Conservation (phyloP, 2,888 invertebrate species). For the Caenorhabditis sp. region DNA sequence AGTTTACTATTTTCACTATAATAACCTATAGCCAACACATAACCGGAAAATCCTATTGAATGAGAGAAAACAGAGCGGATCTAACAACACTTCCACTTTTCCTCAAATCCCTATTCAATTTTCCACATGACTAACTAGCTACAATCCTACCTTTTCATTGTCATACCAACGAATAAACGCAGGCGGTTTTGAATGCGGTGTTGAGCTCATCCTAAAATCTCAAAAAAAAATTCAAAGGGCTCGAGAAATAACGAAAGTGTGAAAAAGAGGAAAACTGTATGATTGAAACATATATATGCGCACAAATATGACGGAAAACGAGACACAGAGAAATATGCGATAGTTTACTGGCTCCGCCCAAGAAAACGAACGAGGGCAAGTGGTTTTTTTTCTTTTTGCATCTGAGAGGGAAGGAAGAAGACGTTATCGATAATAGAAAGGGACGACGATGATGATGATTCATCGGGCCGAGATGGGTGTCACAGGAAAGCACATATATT, state of each 20-base stretch:
- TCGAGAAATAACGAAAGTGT: not conserved
- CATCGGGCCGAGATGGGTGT: not conserved
- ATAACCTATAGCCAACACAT: too few relatives aligned
- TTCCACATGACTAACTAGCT: not conserved
- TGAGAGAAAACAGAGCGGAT: not conserved
- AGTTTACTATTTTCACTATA: too few relatives aligned
- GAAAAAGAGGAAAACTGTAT: constrained; percentile 2
- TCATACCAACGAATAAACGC: constrained; percentile 45
- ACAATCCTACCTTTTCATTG: constrained; percentile 33
- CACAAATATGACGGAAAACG: not conserved
- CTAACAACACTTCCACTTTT: not conserved
- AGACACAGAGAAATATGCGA: not conserved
- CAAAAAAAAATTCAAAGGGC: not conserved
- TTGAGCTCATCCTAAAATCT: not conserved
- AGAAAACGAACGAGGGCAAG: not conserved
- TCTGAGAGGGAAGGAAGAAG: not conserved
- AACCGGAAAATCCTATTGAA: too few relatives aligned
- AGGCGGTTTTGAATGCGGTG: constrained; percentile 10
- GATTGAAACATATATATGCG: not conserved
- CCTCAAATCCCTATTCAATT: not conserved
- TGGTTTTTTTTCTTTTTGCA: not conserved
- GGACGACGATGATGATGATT: not conserved
- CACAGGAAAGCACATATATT: not conserved
- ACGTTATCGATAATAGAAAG: not conserved
- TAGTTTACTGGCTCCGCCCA: not conserved